These are phyloP conservation scores for Petrophora chlorosata DNA, from an alignment of 2,888 invertebrate genomes.

Conservation along the genomic window DNA sequence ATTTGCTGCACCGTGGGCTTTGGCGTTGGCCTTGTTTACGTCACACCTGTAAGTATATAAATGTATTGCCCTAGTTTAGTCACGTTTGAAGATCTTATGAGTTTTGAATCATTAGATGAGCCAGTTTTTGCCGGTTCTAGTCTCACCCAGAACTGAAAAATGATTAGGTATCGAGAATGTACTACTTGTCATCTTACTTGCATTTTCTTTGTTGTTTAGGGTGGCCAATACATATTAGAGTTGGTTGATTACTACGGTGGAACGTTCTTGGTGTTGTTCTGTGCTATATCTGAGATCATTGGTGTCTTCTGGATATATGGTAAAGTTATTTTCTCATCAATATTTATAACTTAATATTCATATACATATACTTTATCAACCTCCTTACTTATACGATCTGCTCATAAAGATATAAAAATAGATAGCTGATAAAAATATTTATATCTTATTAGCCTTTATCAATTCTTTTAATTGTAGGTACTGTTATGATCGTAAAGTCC, in stretches of 20 bases:
- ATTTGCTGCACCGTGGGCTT: conserved; percentile 83
- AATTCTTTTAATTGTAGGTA: too few relatives aligned
- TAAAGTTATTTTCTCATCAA: conserved; percentile 46
- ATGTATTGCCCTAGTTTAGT: too few relatives aligned
- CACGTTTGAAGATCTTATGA: too few relatives aligned
- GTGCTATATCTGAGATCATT: conserved; percentile 86
- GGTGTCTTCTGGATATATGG: conserved; percentile 91
- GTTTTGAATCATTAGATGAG: too few relatives aligned
- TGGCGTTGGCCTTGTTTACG: conserved; percentile 86
- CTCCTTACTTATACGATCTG: too few relatives aligned
- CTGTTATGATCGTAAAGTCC: too few relatives aligned
- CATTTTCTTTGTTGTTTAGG: conserved; percentile 69
- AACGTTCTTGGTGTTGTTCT: conserved; percentile 88
- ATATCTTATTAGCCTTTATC: too few relatives aligned
- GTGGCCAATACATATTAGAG: conserved; percentile 89
- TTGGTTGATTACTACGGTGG: conserved; percentile 90
- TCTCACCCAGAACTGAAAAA: neutral
- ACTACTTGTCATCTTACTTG: neutral
- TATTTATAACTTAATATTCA: neutral
- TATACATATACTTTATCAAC: neutral
- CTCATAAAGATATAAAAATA: too few relatives aligned
- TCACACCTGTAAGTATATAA: conserved; percentile 87
- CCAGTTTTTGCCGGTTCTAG: too few relatives aligned
- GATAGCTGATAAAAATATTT: too few relatives aligned
- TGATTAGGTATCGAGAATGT: too few relatives aligned